phyloP scores from a whole-genome alignment of 23 tunicate genomes.

The Clavelina lepadiformis region DNA sequence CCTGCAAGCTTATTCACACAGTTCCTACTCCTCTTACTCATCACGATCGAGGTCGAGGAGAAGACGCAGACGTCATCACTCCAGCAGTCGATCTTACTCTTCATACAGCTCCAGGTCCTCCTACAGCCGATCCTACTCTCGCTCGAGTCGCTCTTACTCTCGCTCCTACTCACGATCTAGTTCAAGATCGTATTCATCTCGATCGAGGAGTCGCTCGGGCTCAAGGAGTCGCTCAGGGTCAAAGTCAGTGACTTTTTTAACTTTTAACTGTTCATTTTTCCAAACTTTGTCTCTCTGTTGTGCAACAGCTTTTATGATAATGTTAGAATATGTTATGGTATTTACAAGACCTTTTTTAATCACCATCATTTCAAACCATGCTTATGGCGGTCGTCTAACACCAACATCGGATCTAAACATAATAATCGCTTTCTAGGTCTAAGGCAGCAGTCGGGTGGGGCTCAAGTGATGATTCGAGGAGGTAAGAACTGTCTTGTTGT shows the following conservation, averaged over 20 bases:
- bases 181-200: constrained; percentile 46
- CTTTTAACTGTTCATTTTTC: too few species aligned
- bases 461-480: constrained; percentile 5
- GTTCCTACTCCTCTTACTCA: constrained; percentile 67
- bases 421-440: not conserved
- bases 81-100: constrained; percentile 68
- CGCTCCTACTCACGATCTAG: constrained; percentile 54
- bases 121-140: constrained; percentile 58
- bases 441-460: not conserved
- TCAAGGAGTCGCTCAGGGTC: constrained; percentile 11
- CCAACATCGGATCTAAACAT: not conserved
- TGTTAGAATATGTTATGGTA: too few species aligned
- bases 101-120: constrained; percentile 48
- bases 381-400: not conserved
- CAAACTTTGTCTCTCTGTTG: too few species aligned
- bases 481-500: not conserved
- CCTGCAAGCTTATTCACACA: constrained; percentile 8
- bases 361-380: too few species aligned
- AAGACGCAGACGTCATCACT: constrained; percentile 55
- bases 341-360: too few species aligned
- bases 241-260: constrained; percentile 1
- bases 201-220: constrained; percentile 33
- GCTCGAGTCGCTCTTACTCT: constrained; percentile 68
- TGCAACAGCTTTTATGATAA: too few species aligned
- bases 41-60: constrained; percentile 69